A percentile compares a stretch with the other conserved stretches of the same genome.
Conservation (phyloP, 2,888 invertebrate genomes). For the Drosophila pseudotakahashii region DNA sequence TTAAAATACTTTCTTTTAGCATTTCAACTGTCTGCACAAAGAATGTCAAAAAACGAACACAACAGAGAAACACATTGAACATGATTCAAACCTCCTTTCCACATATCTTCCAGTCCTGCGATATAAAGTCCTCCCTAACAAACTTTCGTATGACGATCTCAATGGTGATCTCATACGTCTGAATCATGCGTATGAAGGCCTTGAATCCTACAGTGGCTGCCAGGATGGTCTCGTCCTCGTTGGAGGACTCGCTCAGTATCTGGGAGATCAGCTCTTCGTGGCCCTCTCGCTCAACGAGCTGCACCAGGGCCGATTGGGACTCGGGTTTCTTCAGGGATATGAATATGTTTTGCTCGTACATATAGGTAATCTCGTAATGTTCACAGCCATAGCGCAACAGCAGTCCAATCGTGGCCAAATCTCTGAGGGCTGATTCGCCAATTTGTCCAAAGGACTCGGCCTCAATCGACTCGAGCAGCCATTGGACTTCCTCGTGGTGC, state of each 20-base stretch:
- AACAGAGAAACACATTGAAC: slow-evolving; percentile 51
- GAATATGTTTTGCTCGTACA: slow-evolving; percentile 92
- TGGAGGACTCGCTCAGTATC: slow-evolving; percentile 91
- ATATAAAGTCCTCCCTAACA: slow-evolving; percentile 92
- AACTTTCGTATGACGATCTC: slow-evolving; percentile 94
- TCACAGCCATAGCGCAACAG: slow-evolving; percentile 90
- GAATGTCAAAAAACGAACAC: slow-evolving; percentile 13
- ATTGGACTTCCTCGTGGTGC: slow-evolving; percentile 90
- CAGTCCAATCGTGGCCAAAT: slow-evolving; percentile 92
- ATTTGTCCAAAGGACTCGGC: slow-evolving; percentile 91
- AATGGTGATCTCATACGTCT: slow-evolving; percentile 91
- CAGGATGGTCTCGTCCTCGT: slow-evolving; percentile 90
- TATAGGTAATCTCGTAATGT: slow-evolving; percentile 90
- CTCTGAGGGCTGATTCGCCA: slow-evolving; percentile 91
- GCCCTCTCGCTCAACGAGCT: slow-evolving; percentile 93
- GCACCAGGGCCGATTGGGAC: slow-evolving; percentile 93
- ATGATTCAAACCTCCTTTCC: slow-evolving; percentile 84
- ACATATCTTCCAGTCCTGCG: slow-evolving; percentile 90
- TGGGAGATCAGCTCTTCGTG: slow-evolving; percentile 92
- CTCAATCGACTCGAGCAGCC: slow-evolving; percentile 89
- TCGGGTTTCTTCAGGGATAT: slow-evolving; percentile 91
- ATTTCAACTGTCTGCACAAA: slow-evolving; percentile 55
- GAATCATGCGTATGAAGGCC: slow-evolving; percentile 94
- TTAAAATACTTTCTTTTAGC: slow-evolving; percentile 12
- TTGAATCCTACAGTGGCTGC: slow-evolving; percentile 93